These are phyloP conservation scores for Rynchops niger DNA, from an alignment of 2,113 vertebrate species.

Conservation along the genomic window DNA sequence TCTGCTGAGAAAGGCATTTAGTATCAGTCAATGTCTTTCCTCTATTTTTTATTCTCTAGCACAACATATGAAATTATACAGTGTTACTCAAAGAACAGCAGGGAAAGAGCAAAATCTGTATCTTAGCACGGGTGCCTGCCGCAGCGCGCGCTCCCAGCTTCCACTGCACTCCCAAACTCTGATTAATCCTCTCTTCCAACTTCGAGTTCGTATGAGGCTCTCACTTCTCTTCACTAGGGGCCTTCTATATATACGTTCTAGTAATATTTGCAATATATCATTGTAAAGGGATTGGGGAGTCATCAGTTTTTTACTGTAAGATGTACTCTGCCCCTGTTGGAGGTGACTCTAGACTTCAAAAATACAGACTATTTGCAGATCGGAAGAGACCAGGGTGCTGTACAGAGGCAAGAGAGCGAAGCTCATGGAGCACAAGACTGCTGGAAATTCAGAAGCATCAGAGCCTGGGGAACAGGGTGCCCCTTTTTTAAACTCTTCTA, in stretches of 20 bases:
- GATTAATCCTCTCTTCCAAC: not conserved
- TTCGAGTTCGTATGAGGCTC: not conserved
- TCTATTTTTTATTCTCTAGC: conserved; percentile 21
- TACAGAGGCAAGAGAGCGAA: not conserved
- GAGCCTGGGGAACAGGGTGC: fast-evolving
- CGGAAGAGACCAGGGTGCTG: not conserved
- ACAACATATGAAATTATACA: conserved; percentile 29
- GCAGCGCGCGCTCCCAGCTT: not conserved
- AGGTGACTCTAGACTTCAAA: not conserved
- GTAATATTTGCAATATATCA: not conserved
- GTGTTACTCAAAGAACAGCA: conserved; percentile 23
- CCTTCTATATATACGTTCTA: not conserved
- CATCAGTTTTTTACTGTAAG: not conserved
- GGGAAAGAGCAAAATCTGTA: conserved; percentile 1
- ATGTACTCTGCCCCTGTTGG: not conserved
- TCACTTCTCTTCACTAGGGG: not conserved
- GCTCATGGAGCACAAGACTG: not conserved
- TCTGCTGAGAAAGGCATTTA: conserved; percentile 45
- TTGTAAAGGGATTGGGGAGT: not conserved
- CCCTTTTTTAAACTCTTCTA: not conserved
- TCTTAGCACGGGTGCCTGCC: not conserved
- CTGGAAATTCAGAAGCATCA: not conserved
- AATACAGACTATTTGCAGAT: not conserved
- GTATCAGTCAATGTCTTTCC: conserved; percentile 31
- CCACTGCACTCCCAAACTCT: not conserved